Conservation (phyloP, 2,113 vertebrate genomes). For the Gymnocephalus cernua region DNA sequence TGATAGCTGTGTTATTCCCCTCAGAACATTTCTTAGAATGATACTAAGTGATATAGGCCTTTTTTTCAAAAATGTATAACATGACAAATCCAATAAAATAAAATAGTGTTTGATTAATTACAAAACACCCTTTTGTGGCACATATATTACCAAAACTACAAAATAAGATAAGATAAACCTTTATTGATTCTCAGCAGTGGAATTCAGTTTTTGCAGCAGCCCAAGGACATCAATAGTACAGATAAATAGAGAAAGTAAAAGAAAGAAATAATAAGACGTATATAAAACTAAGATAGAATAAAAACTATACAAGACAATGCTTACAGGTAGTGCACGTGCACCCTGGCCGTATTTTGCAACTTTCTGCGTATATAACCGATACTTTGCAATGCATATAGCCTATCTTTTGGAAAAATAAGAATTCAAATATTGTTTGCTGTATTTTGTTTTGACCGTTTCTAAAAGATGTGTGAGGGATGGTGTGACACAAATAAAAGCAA, state of each 20-base stretch:
- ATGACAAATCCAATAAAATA: background rate
- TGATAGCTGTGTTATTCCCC: background rate
- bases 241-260: background rate
- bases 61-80: background rate
- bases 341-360: background rate
- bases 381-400: background rate
- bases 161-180: background rate
- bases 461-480: background rate
- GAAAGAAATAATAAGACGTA: background rate
- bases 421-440: background rate
- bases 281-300: background rate
- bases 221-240: background rate
- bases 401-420: background rate
- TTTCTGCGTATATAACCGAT: background rate
- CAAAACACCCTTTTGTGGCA: background rate
- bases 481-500: slow-evolving; percentile 23
- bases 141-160: background rate
- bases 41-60: background rate
- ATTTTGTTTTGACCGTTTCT: slow-evolving; percentile 1
- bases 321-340: background rate
- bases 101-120: background rate
- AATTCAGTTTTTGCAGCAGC: background rate
- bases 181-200: background rate
- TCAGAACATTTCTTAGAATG: background rate
- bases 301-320: background rate